A percentile compares a stretch with the other conserved stretches of the same genome.
Conservation (phyloP, 2,797 vertebrate genomes). For the Dipus sagitta region DNA sequence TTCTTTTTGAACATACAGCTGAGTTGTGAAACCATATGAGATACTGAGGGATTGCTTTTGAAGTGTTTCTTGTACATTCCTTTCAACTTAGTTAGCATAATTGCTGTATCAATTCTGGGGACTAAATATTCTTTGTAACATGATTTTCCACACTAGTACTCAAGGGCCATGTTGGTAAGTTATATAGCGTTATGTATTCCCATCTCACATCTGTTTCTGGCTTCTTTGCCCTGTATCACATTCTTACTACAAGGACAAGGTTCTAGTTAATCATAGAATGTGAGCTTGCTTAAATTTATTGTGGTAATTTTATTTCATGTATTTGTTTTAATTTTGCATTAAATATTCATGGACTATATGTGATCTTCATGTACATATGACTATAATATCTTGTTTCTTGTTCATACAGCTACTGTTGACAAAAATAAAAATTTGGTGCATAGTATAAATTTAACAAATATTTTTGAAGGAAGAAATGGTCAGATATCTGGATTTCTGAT, state of each 20-base stretch:
- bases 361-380: too few relatives aligned
- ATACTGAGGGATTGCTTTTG: not conserved
- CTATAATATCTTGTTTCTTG: not conserved
- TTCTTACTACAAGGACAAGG: not conserved
- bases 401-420: not conserved
- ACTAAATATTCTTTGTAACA: not conserved
- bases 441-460: not conserved
- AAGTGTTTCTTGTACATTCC: not conserved
- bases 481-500: not conserved
- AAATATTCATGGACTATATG: not conserved
- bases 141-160: not conserved
- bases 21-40: not conserved
- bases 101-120: fast-evolving
- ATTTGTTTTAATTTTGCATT: not conserved
- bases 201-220: not conserved
- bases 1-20: not conserved
- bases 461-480: not conserved
- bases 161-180: not conserved
- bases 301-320: not conserved
- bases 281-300: not conserved
- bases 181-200: not conserved
- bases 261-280: not conserved
- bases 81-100: too few relatives aligned
- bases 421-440: not conserved
- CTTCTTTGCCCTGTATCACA: not conserved